Base-by-base conservation (phyloP, 2,888 invertebrate genomes). In the Erynnis tages region DNA sequence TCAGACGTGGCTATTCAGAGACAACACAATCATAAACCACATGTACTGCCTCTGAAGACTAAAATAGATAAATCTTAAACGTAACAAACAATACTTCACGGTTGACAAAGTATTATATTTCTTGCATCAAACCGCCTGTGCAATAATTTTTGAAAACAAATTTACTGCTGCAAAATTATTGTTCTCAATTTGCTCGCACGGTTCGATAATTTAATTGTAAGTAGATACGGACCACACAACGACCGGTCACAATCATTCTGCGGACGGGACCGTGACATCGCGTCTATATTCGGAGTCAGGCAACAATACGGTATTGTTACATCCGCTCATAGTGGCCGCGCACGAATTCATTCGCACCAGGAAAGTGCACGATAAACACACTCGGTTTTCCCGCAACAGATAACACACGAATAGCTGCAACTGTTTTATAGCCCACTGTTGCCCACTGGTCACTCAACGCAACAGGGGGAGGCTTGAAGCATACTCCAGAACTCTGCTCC, bases 341-440 rank as follows among this genome's bases (percentile, higher is more conserved):
- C 43, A 67, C 65, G 61, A 71, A 72, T 74, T 64, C 70, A 72
- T 73, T 70, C 56, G 62, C 53, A 55, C 62, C 66, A 71, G 70
- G 71, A 71, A 69, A 67, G 61, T 59, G 60, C 54, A 54, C 55
- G 67, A 70, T 69, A 73, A 74, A 66, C 60, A 55, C 48, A 54
- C 40, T 35, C 35, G 54, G 57, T 65, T 69, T 70, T 69, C 70
- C 76, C 71, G 67, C 66, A 55, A 64, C 27, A 27, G 25, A 43
- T 43, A 32, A 17, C 59, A 61, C 57, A 56, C 38, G 13, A 13
- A 35, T 13, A 17, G 21, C 17, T 19, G 17, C 17, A 11, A 35
- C 17, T 19, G 17, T 17, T 17, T 10, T n/a, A 19, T 10, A 10
- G 6, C 8, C 11, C 16, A 13, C n/a, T 16, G 17, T n/a, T 34